A percentile compares a stretch with the other conserved stretches of the same genome.
phyloP scores from a whole-genome alignment of 2,113 vertebrate genomes.

The Zosterops borbonicus region DNA sequence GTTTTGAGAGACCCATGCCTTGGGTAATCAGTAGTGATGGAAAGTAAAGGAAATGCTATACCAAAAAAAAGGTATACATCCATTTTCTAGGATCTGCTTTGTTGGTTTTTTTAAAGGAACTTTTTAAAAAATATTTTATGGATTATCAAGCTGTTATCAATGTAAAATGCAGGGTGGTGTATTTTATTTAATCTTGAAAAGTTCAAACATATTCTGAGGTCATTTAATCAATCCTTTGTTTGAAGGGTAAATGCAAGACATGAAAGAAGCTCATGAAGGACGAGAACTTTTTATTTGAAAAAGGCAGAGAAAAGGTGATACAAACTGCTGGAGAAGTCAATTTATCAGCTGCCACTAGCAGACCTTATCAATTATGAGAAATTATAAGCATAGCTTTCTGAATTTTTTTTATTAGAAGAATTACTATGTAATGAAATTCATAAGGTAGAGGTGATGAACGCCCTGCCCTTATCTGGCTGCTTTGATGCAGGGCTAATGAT shows the following conservation, averaged over 20 bases:
- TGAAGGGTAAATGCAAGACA: neutral
- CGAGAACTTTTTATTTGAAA: neutral
- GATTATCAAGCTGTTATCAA: neutral
- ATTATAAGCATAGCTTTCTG: neutral
- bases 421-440: neutral
- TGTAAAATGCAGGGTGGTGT: neutral
- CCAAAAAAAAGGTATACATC: neutral
- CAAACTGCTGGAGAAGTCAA: neutral
- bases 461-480: neutral
- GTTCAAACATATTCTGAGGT: neutral
- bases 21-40: constrained; percentile 33
- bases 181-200: neutral
- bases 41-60: neutral
- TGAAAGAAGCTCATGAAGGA: neutral
- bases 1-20: constrained; percentile 5
- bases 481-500: neutral
- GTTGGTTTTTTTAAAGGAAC: neutral
- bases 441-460: neutral
- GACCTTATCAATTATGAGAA: constrained; percentile 1
- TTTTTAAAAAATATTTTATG: neutral
- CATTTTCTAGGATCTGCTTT: neutral
- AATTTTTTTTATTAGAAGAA: neutral
- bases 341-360: neutral
- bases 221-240: neutral
- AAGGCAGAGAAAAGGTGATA: neutral